A percentile compares a stretch with the other conserved stretches of the same genome.
Conservation (phyloP, 2,888 invertebrate species). For the Scaptomyza cyrtandrae region DNA sequence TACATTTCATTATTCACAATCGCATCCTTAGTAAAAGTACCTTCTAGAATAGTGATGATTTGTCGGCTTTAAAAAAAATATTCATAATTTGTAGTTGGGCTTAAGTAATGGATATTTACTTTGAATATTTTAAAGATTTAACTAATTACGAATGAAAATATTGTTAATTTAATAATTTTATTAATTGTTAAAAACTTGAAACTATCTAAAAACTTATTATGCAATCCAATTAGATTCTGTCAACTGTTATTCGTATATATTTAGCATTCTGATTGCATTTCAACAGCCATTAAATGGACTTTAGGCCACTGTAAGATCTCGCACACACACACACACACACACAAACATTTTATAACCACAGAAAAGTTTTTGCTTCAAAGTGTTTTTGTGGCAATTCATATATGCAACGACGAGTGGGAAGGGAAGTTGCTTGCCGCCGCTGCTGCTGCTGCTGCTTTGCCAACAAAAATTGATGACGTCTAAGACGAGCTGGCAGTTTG, state of each 20-base stretch:
- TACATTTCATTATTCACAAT: too few species aligned
- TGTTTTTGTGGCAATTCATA: slow-evolving; percentile 61
- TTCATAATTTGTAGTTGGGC: too few species aligned
- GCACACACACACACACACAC: slow-evolving; percentile 8
- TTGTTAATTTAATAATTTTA: too few species aligned
- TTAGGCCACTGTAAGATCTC: slow-evolving; percentile 25
- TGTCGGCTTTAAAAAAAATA: too few species aligned
- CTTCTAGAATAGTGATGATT: too few species aligned
- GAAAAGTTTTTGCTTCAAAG: slow-evolving; percentile 67
- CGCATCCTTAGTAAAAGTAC: too few species aligned
- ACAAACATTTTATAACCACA: slow-evolving; percentile 32
- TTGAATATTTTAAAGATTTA: too few species aligned
- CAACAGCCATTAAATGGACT: not conserved
- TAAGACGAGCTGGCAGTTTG: slow-evolving; percentile 44
- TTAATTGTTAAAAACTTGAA: too few species aligned
- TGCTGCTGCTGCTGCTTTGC: slow-evolving; percentile 24
- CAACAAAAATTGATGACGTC: slow-evolving; percentile 67
- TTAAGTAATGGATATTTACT: too few species aligned
- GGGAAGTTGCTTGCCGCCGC: too few species aligned
- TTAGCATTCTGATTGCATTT: not conserved
- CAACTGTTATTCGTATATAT: not conserved
- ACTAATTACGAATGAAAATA: too few species aligned
- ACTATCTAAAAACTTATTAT: too few species aligned
- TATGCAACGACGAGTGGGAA: slow-evolving; percentile 8
- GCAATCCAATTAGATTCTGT: not conserved